A percentile compares a stretch with the other conserved stretches of the same genome.
phyloP scores from a whole-genome alignment of 2,888 invertebrate species.

The Lepidocyrtinus sp. region DNA sequence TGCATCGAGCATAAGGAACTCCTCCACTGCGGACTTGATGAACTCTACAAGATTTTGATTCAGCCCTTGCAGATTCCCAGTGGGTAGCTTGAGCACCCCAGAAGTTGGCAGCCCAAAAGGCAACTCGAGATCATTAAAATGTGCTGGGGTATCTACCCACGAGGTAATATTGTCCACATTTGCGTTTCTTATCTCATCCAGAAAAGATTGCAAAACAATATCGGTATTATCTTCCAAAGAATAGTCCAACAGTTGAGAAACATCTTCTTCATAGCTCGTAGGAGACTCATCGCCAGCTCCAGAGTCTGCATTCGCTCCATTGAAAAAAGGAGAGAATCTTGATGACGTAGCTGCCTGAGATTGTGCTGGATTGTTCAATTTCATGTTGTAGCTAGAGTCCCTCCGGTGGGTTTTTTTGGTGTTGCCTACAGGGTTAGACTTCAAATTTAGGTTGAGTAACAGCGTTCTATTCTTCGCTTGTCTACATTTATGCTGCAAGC shows the following conservation, averaged over 20 bases:
- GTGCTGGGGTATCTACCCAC: conserved; percentile 58
- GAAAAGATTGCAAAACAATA: conserved; percentile 54
- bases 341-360: neutral
- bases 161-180: conserved; percentile 56
- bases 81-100: conserved; percentile 54
- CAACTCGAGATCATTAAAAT: conserved; percentile 50
- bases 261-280: neutral
- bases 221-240: conserved; percentile 35
- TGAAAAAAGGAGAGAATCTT: conserved; percentile 36
- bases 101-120: conserved; percentile 63
- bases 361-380: neutral
- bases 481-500: conserved; percentile 23
- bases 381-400: neutral
- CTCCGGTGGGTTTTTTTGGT: neutral
- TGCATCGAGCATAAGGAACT: conserved; percentile 67
- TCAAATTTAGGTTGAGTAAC: conserved; percentile 27
- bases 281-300: neutral
- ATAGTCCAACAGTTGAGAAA: neutral
- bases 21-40: conserved; percentile 57
- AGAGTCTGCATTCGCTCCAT: neutral
- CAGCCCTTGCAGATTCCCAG: neutral
- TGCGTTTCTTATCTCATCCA: conserved; percentile 60
- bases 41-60: conserved; percentile 39
- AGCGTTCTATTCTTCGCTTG: conserved; percentile 27
- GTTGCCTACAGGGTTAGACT: conserved; percentile 18